Percentiles rank a stretch among this genome's conserved stretches.
These are phyloP conservation scores for Ypsolopha sequella DNA, from an alignment of 2,888 invertebrate genomes.

Conservation along the genomic window DNA sequence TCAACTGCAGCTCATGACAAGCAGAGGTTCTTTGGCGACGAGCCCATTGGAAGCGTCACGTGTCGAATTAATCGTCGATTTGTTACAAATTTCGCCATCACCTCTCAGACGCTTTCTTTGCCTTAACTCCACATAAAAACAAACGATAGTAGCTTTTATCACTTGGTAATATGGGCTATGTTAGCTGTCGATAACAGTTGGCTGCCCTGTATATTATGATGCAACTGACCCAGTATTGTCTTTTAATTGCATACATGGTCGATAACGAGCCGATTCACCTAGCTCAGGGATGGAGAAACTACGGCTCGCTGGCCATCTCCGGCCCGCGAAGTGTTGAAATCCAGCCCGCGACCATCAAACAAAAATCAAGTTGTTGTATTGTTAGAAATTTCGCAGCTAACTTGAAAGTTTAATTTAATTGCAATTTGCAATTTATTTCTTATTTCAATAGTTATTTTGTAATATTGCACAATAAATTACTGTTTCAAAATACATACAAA, in stretches of 20 bases:
- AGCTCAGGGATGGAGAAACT: too few species aligned
- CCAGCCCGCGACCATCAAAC: too few species aligned
- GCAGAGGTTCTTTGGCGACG: neutral
- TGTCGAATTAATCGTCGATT: constrained; percentile 6
- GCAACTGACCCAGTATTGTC: constrained; percentile 7
- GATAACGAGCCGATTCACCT: constrained; percentile 5
- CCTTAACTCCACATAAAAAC: neutral
- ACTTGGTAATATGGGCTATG: neutral
- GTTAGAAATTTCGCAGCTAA: too few species aligned
- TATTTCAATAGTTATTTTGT: too few species aligned
- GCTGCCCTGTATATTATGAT: constrained; percentile 3
- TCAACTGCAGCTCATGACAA: neutral
- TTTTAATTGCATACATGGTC: constrained; percentile 2
- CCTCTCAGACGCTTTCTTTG: constrained; percentile 5
- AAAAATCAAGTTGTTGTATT: too few species aligned
- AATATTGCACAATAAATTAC: too few species aligned
- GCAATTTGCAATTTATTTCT: too few species aligned
- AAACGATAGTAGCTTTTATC: neutral
- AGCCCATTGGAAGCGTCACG: neutral
- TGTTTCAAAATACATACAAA: too few species aligned
- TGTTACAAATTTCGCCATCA: constrained; percentile 11
- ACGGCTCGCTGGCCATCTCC: too few species aligned
- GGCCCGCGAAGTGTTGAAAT: too few species aligned
- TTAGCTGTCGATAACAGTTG: too few species aligned
- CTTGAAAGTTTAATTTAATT: too few species aligned